phyloP scores from a whole-genome alignment of 2,797 vertebrate species.

The Gallinago stenura region DNA sequence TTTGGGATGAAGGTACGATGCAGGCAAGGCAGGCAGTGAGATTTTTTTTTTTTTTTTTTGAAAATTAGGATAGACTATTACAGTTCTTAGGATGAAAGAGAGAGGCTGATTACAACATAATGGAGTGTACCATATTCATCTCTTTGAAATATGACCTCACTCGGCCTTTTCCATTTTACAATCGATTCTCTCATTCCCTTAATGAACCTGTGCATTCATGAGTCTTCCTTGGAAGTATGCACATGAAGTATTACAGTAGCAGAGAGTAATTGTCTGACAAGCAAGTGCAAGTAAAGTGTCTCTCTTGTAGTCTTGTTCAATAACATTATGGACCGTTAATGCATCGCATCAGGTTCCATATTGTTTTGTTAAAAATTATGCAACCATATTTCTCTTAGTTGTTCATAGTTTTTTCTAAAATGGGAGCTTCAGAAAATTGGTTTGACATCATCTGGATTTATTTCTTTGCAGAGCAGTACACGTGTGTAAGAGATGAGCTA shows the following conservation, averaged over 20 bases:
- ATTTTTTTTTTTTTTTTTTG: constrained; percentile 42
- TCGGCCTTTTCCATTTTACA: constrained; percentile 85
- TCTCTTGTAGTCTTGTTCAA: constrained; percentile 82
- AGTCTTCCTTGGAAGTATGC: constrained; percentile 83
- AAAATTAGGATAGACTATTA: constrained; percentile 84
- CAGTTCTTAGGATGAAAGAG: constrained; percentile 82
- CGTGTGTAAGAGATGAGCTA: neutral
- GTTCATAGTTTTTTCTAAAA: constrained; percentile 1
- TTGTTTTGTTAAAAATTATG: constrained; percentile 77
- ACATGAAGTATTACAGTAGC: constrained; percentile 82
- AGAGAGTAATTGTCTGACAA: constrained; percentile 85
- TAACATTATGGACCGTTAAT: constrained; percentile 84
- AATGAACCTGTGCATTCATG: constrained; percentile 84
- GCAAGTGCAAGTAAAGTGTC: constrained; percentile 83
- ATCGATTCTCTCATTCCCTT: constrained; percentile 86
- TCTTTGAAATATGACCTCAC: constrained; percentile 87
- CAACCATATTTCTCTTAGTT: constrained; percentile 45
- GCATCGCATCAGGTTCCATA: constrained; percentile 53
- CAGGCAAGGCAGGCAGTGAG: constrained; percentile 11
- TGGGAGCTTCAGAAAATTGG: constrained; percentile 25
- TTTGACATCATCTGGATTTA: neutral
- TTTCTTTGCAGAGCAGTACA: neutral
- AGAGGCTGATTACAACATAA: constrained; percentile 87
- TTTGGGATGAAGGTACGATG: constrained; percentile 59
- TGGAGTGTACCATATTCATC: constrained; percentile 86